These are phyloP conservation scores for Setophaga kirtlandii DNA, from an alignment of 2,113 vertebrate species.

Conservation along the genomic window DNA sequence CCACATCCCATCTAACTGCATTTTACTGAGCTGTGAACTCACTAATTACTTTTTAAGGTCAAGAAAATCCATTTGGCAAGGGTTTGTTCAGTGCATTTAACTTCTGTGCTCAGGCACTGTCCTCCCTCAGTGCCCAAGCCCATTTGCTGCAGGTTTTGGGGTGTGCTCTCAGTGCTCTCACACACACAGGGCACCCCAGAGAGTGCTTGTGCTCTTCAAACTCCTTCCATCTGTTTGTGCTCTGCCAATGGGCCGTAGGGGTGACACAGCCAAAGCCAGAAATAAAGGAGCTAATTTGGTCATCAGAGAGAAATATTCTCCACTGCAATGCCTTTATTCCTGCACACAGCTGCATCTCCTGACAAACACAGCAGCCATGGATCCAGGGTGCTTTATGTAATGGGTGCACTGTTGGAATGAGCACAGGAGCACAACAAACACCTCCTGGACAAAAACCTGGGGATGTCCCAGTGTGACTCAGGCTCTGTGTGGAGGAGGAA, in stretches of 20 bases:
- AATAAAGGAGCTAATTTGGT: background rate
- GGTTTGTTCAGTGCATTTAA: background rate
- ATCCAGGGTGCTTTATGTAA: background rate
- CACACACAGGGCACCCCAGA: background rate
- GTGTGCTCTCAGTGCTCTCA: background rate
- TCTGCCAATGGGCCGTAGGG: conserved; percentile 1
- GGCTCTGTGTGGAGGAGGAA: background rate
- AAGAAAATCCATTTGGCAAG: conserved; percentile 40
- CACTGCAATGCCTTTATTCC: background rate
- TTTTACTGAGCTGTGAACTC: background rate
- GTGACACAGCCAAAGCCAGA: background rate
- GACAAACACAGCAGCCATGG: background rate
- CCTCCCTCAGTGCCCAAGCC: background rate
- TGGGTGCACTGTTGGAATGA: background rate
- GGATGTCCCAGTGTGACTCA: background rate
- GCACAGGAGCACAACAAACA: background rate
- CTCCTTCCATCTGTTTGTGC: conserved; percentile 28
- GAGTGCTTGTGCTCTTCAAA: background rate
- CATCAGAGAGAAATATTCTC: background rate
- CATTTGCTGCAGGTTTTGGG: background rate
- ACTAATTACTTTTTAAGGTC: background rate
- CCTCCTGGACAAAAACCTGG: background rate
- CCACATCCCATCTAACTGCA: background rate
- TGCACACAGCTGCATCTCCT: background rate
- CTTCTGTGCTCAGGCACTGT: background rate